Conservation (phyloP, 1,140 invertebrate species). For the Nixonia krombeini region DNA sequence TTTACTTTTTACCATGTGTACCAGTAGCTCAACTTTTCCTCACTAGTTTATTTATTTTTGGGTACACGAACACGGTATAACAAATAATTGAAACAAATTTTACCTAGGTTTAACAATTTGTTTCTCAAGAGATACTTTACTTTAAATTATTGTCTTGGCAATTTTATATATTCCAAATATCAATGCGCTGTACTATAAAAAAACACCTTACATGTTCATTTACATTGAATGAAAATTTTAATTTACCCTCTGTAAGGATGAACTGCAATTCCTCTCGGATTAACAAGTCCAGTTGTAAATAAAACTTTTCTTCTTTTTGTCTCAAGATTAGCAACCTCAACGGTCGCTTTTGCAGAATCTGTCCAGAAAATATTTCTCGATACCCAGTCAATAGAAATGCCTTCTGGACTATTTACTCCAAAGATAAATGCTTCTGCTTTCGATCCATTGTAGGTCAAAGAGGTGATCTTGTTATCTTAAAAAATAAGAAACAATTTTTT, state of each 20-base stretch:
- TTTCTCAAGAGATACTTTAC: too few relatives aligned
- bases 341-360: constrained; percentile 89
- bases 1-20: too few relatives aligned
- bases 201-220: too few relatives aligned
- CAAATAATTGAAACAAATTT: too few relatives aligned
- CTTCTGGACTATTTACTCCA: constrained; percentile 91
- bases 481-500: too few relatives aligned
- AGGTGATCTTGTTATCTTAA: constrained; percentile 62
- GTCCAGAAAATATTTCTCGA: constrained; percentile 96
- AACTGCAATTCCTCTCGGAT: constrained; percentile 95
- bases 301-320: constrained; percentile 83
- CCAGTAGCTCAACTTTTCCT: too few relatives aligned
- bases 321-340: constrained; percentile 92
- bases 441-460: constrained; percentile 63
- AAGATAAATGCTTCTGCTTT: constrained; percentile 57
- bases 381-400: constrained; percentile 93
- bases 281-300: constrained; percentile 83
- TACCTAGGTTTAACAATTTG: too few relatives aligned
- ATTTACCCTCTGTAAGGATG: constrained; percentile 89
- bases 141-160: too few relatives aligned
- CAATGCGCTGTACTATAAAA: too few relatives aligned
- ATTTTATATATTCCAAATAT: too few relatives aligned
- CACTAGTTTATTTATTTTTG: too few relatives aligned
- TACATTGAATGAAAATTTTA: constrained; percentile 2
- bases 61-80: too few relatives aligned